Percentiles rank a stretch among this genome's conserved stretches.
Evolutionary conservation across 2,797 vertebrate genomes (phyloP).

Genomic region (Sebastes minor): DNA sequence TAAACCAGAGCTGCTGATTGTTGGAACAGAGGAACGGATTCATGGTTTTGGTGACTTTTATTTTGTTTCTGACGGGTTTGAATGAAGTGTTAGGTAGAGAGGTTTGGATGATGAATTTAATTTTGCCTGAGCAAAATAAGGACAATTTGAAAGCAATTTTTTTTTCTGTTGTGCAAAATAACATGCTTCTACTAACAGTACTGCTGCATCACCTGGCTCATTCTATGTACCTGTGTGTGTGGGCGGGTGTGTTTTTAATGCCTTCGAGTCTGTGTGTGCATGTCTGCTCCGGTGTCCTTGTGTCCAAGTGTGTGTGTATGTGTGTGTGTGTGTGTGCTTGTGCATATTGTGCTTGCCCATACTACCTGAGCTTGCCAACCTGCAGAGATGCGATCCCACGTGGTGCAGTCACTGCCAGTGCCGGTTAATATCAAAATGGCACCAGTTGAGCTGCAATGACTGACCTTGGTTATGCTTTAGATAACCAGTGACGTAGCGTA

Average conservation of each 20-base stretch:
- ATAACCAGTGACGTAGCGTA: conserved; percentile 3
- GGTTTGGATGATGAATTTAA: background rate
- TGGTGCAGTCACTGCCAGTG: conserved; percentile 58
- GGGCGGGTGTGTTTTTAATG: background rate
- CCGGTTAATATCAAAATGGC: conserved; percentile 60
- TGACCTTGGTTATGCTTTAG: conserved; percentile 56
- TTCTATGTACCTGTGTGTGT: background rate
- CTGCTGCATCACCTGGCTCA: background rate
- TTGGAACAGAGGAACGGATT: no score
- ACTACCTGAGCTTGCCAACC: conserved; percentile 61
- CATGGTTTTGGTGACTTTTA: no score
- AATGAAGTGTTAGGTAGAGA: background rate
- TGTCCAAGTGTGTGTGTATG: background rate
- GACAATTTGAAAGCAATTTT: background rate
- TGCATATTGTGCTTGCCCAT: conserved; percentile 33
- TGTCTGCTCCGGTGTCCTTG: background rate
- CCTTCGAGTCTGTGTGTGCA: background rate
- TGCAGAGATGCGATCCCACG: conserved; percentile 63
- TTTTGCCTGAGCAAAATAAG: background rate
- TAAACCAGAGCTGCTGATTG: no score
- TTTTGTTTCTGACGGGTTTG: no score
- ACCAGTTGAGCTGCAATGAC: conserved; percentile 52
- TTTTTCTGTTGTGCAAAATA: background rate
- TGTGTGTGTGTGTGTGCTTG: background rate
- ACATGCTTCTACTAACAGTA: background rate